Base-by-base conservation (phyloP, 2,888 invertebrate species). In the Macrophya annulata region DNA sequence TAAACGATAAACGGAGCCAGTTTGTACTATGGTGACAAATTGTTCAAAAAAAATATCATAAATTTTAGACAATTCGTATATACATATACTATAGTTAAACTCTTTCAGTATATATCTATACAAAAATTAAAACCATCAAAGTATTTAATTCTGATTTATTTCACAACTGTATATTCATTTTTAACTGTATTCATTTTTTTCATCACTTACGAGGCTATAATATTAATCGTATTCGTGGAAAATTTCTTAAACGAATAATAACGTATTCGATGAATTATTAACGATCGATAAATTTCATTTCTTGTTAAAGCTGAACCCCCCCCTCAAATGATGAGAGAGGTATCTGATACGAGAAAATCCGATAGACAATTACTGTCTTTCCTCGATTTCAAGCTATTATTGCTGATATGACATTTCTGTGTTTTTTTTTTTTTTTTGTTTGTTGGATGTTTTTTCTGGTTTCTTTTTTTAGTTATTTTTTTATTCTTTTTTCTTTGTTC, bases 1-100 rank as follows among this genome's bases (percentile, higher is more conserved):
- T 71, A 17, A 71, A 71, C 71, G 71, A 40, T 71, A n/a, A 71
- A 71, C 6, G n/a, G 17, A 71, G 9, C 40, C 71, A 21, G 71
- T 71, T 40, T 40, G 40, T 17, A 71, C 15, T 3, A 31, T 40
- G 12, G 31, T 71, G 15, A 40, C 6, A n/a, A 40, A 71, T 71
- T 40, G n/a, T 71, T 40, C 0, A 6, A 71, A 71, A 21, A 17
- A 71, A 31, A 71, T 25, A 62, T 21, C 10, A 21, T 8, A 25
- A 62, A 62, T 5, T 51, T 17, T 8, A 8, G 2, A 55, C 55
- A n/a, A 55, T 17, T 51, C 10, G 45, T 5, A 9, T 12, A 10
- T 4, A 3, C 45, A 12, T 12, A 48, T 3, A 3, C 31, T 31
- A 31, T 31, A 31, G 31, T 31, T 31, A 31, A 31, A 31, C 31